Evolutionary conservation across 2,113 vertebrate species (phyloP).

Genomic region (Nettapus auritus): DNA sequence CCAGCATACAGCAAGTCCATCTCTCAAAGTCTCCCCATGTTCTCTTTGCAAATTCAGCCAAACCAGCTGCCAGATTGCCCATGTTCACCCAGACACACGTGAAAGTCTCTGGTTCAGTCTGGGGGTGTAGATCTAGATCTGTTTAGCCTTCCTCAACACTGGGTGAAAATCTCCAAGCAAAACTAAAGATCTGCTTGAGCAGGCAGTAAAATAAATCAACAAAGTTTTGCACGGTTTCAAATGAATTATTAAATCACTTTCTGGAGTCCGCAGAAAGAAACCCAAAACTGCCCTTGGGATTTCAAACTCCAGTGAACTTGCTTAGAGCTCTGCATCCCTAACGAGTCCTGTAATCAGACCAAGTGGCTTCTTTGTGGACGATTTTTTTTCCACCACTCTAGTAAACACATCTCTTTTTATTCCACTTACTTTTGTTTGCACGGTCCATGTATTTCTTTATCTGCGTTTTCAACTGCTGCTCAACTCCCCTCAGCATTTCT

Average conservation of each 20-base stretch:
- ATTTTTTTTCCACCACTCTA: neutral
- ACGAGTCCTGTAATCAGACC: neutral
- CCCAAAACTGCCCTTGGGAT: constrained; percentile 14
- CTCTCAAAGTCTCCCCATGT: neutral
- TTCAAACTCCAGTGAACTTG: constrained; percentile 14
- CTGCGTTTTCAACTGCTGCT: constrained; percentile 56
- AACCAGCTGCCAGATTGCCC: neutral
- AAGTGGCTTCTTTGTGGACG: constrained; percentile 16
- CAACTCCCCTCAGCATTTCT: neutral
- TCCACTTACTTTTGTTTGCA: constrained; percentile 51
- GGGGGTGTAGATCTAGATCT: neutral
- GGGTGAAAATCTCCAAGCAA: neutral
- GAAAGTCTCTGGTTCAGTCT: neutral
- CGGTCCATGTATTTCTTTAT: constrained; percentile 57
- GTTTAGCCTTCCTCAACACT: neutral
- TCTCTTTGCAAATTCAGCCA: neutral
- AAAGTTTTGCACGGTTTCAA: constrained; percentile 41
- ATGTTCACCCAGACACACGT: accelerated
- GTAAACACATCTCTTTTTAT: constrained; percentile 41
- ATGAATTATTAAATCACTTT: constrained; percentile 53
- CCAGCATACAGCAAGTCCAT: neutral
- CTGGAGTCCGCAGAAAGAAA: constrained; percentile 17
- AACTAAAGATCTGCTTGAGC: neutral
- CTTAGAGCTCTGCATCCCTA: constrained; percentile 45
- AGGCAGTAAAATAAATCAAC: neutral